phyloP scores from a whole-genome alignment of 2,888 invertebrate genomes.

The Meta bourneti region DNA sequence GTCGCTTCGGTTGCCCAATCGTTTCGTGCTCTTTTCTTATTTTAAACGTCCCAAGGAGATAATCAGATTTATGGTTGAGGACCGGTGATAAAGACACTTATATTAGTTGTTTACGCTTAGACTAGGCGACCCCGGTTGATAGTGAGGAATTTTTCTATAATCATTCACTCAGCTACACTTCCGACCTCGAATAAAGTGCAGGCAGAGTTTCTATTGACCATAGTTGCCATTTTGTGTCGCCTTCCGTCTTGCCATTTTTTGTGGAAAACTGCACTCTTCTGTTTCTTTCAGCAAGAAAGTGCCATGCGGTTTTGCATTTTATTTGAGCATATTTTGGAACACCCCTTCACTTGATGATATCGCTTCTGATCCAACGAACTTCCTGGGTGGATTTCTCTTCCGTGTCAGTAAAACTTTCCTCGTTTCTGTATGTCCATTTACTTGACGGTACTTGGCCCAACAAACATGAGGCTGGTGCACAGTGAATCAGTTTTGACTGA shows the following conservation, averaged over 20 bases:
- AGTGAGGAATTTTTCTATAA: conserved; percentile 48
- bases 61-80: conserved; percentile 70
- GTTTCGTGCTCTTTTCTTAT: conserved; percentile 15
- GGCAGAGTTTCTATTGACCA: not conserved
- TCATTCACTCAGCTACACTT: not conserved
- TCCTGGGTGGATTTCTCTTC: too few relatives aligned
- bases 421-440: too few relatives aligned
- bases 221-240: not conserved
- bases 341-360: too few relatives aligned
- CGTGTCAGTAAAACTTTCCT: too few relatives aligned
- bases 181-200: conserved; percentile 18
- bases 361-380: too few relatives aligned
- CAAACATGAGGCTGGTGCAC: too few relatives aligned
- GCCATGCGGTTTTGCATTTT: too few relatives aligned
- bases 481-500: too few relatives aligned
- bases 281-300: too few relatives aligned
- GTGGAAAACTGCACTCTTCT: not conserved
- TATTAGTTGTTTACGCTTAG: conserved; percentile 45
- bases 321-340: too few relatives aligned
- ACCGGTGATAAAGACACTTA: conserved; percentile 30
- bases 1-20: conserved; percentile 25
- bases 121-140: conserved; percentile 56
- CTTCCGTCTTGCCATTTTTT: not conserved
- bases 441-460: too few relatives aligned
- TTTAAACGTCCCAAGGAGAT: conserved; percentile 36